Percentiles rank a stretch among this genome's conserved stretches.
These are phyloP conservation scores for Brachyalestes nurse DNA, from an alignment of 2,797 vertebrate genomes.

Conservation along the genomic window DNA sequence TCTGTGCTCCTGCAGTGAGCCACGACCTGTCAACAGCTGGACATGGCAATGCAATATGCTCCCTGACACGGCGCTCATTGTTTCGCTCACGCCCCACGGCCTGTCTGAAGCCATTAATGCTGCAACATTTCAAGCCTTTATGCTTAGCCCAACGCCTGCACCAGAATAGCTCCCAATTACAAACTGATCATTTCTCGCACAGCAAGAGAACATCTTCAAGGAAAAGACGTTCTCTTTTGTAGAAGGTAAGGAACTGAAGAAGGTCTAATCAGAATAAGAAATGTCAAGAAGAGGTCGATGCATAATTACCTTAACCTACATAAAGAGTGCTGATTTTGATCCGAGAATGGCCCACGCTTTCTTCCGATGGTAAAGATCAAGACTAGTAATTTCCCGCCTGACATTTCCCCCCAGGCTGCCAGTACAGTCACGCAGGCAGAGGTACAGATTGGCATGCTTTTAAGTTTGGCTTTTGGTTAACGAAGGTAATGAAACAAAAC, in stretches of 20 bases:
- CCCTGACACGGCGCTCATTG: slow-evolving; percentile 80
- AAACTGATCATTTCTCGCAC: slow-evolving; percentile 74
- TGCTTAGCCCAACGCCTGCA: slow-evolving; percentile 61
- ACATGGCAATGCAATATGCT: slow-evolving; percentile 81
- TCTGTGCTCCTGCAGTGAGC: slow-evolving; percentile 73
- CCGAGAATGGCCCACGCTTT: background rate
- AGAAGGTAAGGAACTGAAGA: slow-evolving; percentile 8
- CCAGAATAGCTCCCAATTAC: slow-evolving; percentile 66
- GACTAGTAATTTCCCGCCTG: background rate
- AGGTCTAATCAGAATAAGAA: slow-evolving; percentile 34
- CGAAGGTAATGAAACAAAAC: background rate
- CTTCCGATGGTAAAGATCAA: too few relatives aligned
- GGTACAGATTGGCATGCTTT: background rate
- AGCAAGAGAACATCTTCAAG: slow-evolving; percentile 52
- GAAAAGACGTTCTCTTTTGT: background rate
- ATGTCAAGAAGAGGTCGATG: slow-evolving; percentile 18
- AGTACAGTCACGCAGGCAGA: background rate
- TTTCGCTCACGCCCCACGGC: slow-evolving; percentile 77
- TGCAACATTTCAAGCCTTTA: slow-evolving; percentile 70
- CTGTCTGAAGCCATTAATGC: slow-evolving; percentile 82
- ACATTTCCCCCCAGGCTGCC: background rate
- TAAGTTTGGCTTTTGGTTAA: background rate
- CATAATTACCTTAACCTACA: slow-evolving; percentile 30
- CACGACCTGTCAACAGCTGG: slow-evolving; percentile 76
- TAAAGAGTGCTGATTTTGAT: background rate